Base-by-base conservation (phyloP, 2,113 vertebrate species). In the Cynoglossus semilaevis region DNA sequence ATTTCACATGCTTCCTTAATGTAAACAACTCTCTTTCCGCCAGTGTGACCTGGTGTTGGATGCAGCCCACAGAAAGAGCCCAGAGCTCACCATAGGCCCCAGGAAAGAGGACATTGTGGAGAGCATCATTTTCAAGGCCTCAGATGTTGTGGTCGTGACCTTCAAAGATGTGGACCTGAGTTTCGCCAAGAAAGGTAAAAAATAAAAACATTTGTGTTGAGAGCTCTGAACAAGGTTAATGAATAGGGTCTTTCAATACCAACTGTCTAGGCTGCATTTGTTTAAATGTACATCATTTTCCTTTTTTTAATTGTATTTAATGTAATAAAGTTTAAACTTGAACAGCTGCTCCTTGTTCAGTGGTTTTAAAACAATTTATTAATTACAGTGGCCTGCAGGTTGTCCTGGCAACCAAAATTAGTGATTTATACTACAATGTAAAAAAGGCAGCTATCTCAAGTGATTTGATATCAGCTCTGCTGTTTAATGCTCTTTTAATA, bases 101-200 rank as follows among this genome's bases (percentile, higher is more conserved):
- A 95, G 93, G 80, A 91, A 93, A 58, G 96, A 99, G 89, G 96
- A 99, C 82, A 96, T 99, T 63, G 93, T 98, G 15, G 96, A 99
- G 75, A 98, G 94, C 81, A 95, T 99, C 67, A 92, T 98, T 71
- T 99, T 99, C 89, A 99, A 97, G 88, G 92, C 95, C 72, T 96
- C 95, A 12, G 96, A 99, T 72, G 94, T 98, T 42, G 95, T 99
- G 36, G 92, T 96, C 85, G 94, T 96, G 79, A 94, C 95, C 75
- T 99, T 98, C 88, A 97, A 95, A 92, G 96, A 99, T 73, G 95
- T 96, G 86, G 96, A 99, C 85, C 91, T 94, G 78, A 98, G 93
- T 90, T 99, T 94, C 35, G 96, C 96, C 56, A 92, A 91, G 82
- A 96, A 95, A 98, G 96, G 96, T 99, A 90, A n/a, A n/a, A n/a